Conservation (phyloP, 2,888 invertebrate species). For the Hanleya hanleyi region DNA sequence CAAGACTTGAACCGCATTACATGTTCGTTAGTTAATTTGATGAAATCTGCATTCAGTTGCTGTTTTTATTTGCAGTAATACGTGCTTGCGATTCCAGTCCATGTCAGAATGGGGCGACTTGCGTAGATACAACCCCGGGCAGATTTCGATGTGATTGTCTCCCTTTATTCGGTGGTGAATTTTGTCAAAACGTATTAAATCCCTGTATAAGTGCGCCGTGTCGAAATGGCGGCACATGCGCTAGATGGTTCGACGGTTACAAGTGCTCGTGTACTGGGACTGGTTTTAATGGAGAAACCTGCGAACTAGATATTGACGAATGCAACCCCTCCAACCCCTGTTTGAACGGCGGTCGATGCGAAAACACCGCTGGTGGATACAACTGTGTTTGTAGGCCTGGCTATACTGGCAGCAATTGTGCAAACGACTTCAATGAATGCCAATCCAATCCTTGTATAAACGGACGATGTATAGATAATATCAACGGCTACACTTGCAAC, state of each 20-base stretch:
- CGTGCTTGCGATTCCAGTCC: not conserved
- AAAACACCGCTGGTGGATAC: conserved; percentile 4
- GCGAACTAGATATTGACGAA: conserved; percentile 19
- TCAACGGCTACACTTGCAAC: not conserved
- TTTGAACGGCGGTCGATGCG: conserved; percentile 13
- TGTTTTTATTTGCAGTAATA: not conserved
- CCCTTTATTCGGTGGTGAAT: not conserved
- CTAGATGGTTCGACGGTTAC: not conserved
- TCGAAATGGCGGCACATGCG: conserved; percentile 3
- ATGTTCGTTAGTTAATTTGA: too few species aligned
- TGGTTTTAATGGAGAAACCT: not conserved
- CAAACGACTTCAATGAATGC: conserved; percentile 9
- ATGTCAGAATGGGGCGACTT: not conserved
- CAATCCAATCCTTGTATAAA: conserved; percentile 16
- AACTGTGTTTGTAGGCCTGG: conserved; percentile 15
- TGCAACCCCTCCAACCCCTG: conserved; percentile 10
- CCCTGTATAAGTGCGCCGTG: not conserved
- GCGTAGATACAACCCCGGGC: not conserved
- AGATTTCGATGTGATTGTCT: not conserved
- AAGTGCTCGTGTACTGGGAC: not conserved
- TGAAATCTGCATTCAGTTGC: too few species aligned
- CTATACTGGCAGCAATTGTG: conserved; percentile 14
- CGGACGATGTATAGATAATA: conserved; percentile 2
- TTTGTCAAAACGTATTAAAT: not conserved
- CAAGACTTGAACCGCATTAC: too few species aligned